Evolutionary conservation across 1,140 invertebrate genomes (phyloP), one percentile per base, ranked within the genome.

Genomic region (Yoshiicerus persimilis): DNA sequence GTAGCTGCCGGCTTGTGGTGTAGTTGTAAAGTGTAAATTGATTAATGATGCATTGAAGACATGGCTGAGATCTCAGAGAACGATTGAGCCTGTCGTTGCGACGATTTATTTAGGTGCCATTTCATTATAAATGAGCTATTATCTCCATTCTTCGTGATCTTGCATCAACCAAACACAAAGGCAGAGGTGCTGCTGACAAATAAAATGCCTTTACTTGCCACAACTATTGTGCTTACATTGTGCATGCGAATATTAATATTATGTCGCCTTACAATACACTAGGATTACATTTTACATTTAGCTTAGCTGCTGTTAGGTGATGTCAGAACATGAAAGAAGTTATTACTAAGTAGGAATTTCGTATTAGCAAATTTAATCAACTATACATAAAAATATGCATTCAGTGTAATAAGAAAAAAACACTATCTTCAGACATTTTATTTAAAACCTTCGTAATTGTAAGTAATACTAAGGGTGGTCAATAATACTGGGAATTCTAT

Each of bases 31-130:
- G 87, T 88, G 87, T 88, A 88, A 88, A 88, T 88, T 88, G 87
- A 88, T 88, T 88, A 88, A 88, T 88, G 87, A 85, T 88, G 36
- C 47, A 83, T 36, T 47, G 47, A 47, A 83, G 86, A 87, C 86
- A 84, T 84, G 87, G 39, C 62, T 85, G 36, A 88, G 87, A 88
- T 88, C 80, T 88, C 84, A 36, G 56, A 16, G 34, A 88, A 39
- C 87, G 87, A 88, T 88, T 88, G 77, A 41, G 34, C 38, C 80
- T 88, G 87, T 88, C 87, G 80, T 88, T 88, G 84, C 80, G 77
- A 88, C 87, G 87, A 88, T 88, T 88, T 88, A 88, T 88, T 84
- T 88, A 83, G 25, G 56, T 88, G 80, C 87, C 87, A 88, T 88
- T 88, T 88, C 87, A 84, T 84, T 84, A 84, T 84, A 84, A 83